Base-by-base conservation (phyloP, 2,113 vertebrate species). In the Grammomys dolichurus region DNA sequence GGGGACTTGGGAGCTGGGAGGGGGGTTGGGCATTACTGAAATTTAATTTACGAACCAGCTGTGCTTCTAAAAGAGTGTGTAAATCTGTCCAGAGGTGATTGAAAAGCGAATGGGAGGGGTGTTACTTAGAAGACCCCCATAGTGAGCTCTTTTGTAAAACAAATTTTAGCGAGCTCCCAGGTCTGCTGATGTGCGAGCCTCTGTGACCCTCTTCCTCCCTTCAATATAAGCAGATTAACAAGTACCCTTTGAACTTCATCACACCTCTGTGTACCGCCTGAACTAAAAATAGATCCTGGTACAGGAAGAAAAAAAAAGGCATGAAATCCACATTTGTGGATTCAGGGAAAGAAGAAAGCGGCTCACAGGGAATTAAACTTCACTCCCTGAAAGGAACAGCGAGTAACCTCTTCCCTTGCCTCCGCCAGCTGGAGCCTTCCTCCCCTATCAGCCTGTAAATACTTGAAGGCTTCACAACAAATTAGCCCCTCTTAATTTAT, bases 21-120 rank as follows among this genome's bases (percentile, higher is more conserved):
- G 95, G 19, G 36, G 54, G 43, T 94, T 95, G 91, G 73, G 97
- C 95, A 91, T 96, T 96, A 92, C 86, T 60, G 96, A 77, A 86
- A 77, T 89, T 95, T 97, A 93, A 97, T 95, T 98, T 96, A 95
- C 91, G 96, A 94, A 95, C 75, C 96, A 97, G 93, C 96, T 97
- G 95, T 89, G 93, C 82, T 94, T 95, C 92, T 97, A 70, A 97
- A 95, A 91, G 86, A 43, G 86, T 73, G 95, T 78, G 96, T 96
- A 95, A 95, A 93, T 97, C 96, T 94, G 95, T 84, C 90, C 93
- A 40, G 81, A 14, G 40, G 48, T 97, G 93, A 93, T 67, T 96
- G 95, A 94, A 97, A 97, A 89, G 48, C 93, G 86, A 28, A 22
- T 2, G 2, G 70, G 75, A 4, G 60, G 89, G 89, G 3, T 70